These are phyloP conservation scores for Oncorhynchus mykiss DNA, from an alignment of 2,113 vertebrate species.

Conservation along the genomic window DNA sequence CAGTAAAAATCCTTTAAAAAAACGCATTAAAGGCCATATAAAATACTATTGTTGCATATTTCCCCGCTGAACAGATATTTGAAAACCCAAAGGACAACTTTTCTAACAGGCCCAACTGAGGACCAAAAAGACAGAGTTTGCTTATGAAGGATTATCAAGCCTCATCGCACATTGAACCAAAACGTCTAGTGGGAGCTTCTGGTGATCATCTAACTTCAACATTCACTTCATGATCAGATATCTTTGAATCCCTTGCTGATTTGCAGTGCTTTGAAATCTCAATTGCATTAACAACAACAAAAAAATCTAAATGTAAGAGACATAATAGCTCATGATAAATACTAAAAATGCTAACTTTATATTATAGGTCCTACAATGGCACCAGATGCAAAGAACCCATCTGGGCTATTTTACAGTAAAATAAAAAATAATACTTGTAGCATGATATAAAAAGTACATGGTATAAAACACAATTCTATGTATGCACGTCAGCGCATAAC, in stretches of 20 bases:
- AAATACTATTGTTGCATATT: constrained; percentile 35
- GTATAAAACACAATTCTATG: constrained; percentile 52
- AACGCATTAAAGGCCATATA: constrained; percentile 10
- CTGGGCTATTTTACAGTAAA: constrained; percentile 44
- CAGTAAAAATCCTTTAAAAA: constrained; percentile 2
- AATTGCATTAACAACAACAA: constrained; percentile 41
- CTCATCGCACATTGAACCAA: constrained; percentile 23
- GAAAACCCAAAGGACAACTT: too few relatives aligned
- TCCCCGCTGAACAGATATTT: constrained; percentile 33
- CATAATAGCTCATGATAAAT: constrained; percentile 60
- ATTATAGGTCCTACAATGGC: constrained; percentile 53
- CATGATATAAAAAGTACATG: constrained; percentile 48
- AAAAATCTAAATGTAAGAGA: constrained; percentile 28
- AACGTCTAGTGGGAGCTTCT: constrained; percentile 33
- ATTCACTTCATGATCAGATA: constrained; percentile 30
- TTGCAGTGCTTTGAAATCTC: constrained; percentile 57
- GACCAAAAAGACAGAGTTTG: not conserved
- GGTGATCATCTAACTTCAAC: constrained; percentile 26
- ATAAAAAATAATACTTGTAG: constrained; percentile 55
- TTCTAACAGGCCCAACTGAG: not conserved
- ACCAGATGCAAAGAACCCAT: constrained; percentile 42
- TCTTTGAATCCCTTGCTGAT: constrained; percentile 33
- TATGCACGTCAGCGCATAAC: constrained; percentile 1
- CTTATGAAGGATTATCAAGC: constrained; percentile 21
- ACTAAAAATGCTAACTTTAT: constrained; percentile 56